These are phyloP conservation scores for Uromys caudimaculatus DNA, from an alignment of 2,797 vertebrate genomes.

Conservation along the genomic window DNA sequence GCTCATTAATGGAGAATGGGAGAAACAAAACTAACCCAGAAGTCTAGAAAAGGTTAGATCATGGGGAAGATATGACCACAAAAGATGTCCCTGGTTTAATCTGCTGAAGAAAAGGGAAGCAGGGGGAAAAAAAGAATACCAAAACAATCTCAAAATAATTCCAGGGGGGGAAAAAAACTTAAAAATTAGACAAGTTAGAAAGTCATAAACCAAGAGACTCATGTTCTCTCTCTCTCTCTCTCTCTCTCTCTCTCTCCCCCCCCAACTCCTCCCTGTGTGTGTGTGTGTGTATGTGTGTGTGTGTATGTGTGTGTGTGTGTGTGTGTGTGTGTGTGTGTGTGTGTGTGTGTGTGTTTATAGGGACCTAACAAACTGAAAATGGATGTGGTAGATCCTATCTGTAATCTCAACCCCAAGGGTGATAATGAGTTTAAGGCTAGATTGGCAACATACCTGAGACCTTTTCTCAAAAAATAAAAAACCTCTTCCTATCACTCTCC, in stretches of 20 bases:
- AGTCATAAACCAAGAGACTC: neutral
- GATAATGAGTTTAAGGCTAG: neutral
- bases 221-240: neutral
- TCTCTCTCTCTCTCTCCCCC: neutral
- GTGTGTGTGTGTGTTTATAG: neutral
- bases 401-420: neutral
- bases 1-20: neutral
- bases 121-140: neutral
- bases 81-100: neutral
- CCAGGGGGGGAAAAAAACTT: neutral
- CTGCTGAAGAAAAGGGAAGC: neutral
- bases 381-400: neutral
- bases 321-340: neutral
- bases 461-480: neutral
- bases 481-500: neutral
- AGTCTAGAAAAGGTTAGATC: too few relatives aligned
- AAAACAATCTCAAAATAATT: neutral
- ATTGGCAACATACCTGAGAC: neutral
- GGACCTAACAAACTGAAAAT: neutral
- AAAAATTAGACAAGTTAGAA: constrained; percentile 1
- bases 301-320: neutral
- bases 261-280: neutral
- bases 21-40: neutral
- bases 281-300: too few relatives aligned
- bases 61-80: neutral